Base-by-base conservation (phyloP, 2,888 invertebrate genomes). In the Pheosia tremula region DNA sequence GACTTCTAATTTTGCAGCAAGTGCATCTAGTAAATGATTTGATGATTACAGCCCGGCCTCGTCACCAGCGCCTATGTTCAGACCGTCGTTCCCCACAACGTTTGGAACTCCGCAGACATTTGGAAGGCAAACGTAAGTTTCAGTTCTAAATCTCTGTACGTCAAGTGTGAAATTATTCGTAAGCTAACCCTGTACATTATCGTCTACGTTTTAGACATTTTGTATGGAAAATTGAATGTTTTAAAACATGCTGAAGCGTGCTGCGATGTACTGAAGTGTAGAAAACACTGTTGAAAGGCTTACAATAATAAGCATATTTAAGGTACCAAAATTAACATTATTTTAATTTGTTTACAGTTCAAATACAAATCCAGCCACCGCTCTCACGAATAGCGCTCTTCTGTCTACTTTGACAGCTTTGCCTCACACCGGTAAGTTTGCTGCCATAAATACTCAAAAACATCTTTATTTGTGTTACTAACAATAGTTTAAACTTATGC, bases 1-100 rank as follows among this genome's bases (percentile, higher is more conserved):
- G 24, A 24, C 43, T 9, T 43, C 1, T 9, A 43, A 43, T 43
- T 4, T 43, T 43, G 8, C 43, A 43, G 10, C 43, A 43, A 43
- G 8, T 4, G 8, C 9, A 43, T 8, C 43, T 47, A 47, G n/a
- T n/a, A 11, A n/a, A n/a, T n/a, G 3, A 38, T 47, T 41, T 39
- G 37, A 39, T 58, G 10, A 75, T 89, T 90, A 9, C 90, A 95
- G 95, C 82, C 95, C 95, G 60, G 95, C 95, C 38, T 95, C 95
- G 67, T 95, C 95, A 61, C 95, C 95, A 39, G 95, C 95, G 53
- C 96, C 96, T 59, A 92, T 96, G 88, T 96, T 96, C 90, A 93
- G 96, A 88, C 96, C 96, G 56, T 95, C 96, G 75, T 96, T 96
- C 86, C 95, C 96, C 56, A 96, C 95, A 80, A 96, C 96, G 39